Base-by-base conservation (phyloP, 2,888 invertebrate species). In the Rambutsinella grinnellia region DNA sequence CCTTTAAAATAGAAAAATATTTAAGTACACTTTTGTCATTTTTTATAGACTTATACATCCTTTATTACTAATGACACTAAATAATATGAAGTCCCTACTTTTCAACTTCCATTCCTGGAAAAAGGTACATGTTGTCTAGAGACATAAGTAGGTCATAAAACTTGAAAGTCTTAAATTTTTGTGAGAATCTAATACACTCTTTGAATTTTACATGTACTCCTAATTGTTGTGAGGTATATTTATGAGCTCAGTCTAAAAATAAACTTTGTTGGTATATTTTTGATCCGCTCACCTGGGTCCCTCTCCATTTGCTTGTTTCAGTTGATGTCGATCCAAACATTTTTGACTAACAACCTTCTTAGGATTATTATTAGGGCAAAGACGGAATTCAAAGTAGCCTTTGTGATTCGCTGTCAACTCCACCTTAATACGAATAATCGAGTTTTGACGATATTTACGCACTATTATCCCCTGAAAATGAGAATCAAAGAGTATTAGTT, bases 381-480 rank as follows among this genome's bases (percentile, higher is more conserved):
- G 44, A 21, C 85, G 82, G 80, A 86, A 86, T 79, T 86, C 85
- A 63, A 86, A 86, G 79, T 81, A 85, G 10, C 83, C 83, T n/a
- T 65, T 21, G 49, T 83, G 83, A 36, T 57, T 62, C 2, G 79
- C 76, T 17, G 83, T 83, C 28, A 83, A 74, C 10, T 83, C 66
- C 10, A 82, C 77, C 8, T 69, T 69, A 60, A 69, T 69, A 17
- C 69, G 60, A 53, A 69, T 69, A 26, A 69, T 69, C 46, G 69
- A 69, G 51, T 69, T 69, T 54, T 61, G 69, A 51, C 90, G 89
- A 85, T 95, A 95, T 85, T 90, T 90, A n/a, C 94, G 89, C 0
- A 94, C 94, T 74, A 95, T 92, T 54, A 94, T 89, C 0, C 94
- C 93, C 76, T 83, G 46, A 24, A 72, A 71, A 23, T 53, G 21